These are phyloP conservation scores for Pangasius mekongensis DNA, from an alignment of 2,797 vertebrate species.

Conservation along the genomic window DNA sequence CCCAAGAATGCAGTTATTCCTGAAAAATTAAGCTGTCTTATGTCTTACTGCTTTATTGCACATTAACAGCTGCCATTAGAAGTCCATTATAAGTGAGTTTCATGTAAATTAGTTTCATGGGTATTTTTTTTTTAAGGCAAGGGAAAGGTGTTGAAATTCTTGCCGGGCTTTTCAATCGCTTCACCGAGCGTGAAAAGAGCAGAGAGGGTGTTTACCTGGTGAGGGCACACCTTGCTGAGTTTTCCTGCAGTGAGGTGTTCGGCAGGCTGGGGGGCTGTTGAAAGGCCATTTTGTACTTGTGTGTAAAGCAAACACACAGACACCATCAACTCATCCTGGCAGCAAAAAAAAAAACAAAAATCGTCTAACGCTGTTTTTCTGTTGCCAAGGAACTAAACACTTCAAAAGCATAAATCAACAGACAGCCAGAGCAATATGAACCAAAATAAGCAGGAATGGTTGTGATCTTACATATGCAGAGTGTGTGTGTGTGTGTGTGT, in stretches of 20 bases:
- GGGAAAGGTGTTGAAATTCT: background rate
- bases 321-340: slow-evolving; percentile 76
- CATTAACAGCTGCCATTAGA: background rate
- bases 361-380: background rate
- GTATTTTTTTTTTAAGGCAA: background rate
- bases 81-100: background rate
- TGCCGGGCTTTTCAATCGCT: background rate
- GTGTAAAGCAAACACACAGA: slow-evolving; percentile 85
- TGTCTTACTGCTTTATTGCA: background rate
- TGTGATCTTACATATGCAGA: background rate
- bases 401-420: background rate
- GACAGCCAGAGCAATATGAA: background rate
- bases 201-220: slow-evolving; percentile 82
- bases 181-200: background rate
- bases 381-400: background rate
- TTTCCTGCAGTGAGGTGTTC: slow-evolving; percentile 89
- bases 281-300: slow-evolving; percentile 83
- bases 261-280: slow-evolving; percentile 76
- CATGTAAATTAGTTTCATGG: background rate
- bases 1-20: background rate
- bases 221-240: slow-evolving; percentile 92
- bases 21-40: background rate
- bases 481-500: background rate
- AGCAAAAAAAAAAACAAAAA: background rate
- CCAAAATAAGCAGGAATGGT: background rate